Evolutionary conservation across 2,797 vertebrate genomes (phyloP).

Genomic region (Hirundo rustica): DNA sequence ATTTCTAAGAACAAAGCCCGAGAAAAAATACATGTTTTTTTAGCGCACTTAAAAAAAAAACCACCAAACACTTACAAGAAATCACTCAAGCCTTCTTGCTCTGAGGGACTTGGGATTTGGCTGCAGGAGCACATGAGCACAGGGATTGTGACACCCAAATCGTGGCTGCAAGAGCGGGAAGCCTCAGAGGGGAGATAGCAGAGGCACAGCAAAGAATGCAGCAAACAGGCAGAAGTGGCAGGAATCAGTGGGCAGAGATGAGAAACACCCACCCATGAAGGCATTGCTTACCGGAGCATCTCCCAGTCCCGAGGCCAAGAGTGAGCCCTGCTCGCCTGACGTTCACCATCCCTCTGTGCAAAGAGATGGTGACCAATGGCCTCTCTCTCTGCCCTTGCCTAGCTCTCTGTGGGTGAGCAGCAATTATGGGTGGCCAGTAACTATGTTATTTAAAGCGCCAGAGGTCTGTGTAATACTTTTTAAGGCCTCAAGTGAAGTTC

Average conservation of each 20-base stretch:
- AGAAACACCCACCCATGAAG: neutral
- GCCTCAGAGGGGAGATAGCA: neutral
- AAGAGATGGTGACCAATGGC: neutral
- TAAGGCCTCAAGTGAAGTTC: neutral
- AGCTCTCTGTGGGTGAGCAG: neutral
- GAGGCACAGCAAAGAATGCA: neutral
- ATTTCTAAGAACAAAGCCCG: neutral
- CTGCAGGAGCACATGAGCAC: neutral
- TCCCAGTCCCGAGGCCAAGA: rapidly evolving
- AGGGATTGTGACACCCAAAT: neutral
- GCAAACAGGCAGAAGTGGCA: neutral
- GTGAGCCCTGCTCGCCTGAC: rapidly evolving
- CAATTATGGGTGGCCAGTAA: neutral
- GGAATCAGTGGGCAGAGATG: neutral
- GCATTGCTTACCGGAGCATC: neutral
- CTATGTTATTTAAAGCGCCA: slow-evolving; percentile 3
- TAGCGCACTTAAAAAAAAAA: neutral
- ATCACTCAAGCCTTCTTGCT: neutral
- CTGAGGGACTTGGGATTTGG: neutral
- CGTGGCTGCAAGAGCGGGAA: neutral
- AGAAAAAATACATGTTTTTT: neutral
- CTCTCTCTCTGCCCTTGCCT: neutral
- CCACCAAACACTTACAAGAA: neutral
- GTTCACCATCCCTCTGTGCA: neutral
- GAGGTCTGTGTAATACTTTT: neutral